phyloP scores from a whole-genome alignment of 2,797 vertebrate genomes.

The Channa striata region DNA sequence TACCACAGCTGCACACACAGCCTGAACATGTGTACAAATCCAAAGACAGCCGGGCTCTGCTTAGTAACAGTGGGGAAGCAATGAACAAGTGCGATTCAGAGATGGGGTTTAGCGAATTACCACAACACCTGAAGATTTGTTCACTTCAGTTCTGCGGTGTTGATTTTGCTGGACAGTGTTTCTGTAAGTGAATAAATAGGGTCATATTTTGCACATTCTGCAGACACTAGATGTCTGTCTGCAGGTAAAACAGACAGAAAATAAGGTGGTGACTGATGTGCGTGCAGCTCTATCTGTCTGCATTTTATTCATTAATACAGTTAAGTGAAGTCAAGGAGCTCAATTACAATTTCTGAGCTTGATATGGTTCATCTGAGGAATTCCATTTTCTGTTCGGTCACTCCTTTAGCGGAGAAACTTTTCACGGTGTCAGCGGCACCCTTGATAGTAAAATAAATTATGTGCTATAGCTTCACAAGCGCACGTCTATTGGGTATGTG shows the following conservation, averaged over 20 bases:
- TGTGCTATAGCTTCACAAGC: conserved; percentile 29
- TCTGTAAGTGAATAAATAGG: conserved; percentile 17
- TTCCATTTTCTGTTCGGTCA: conserved; percentile 50
- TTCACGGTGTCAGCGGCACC: conserved; percentile 25
- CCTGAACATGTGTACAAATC: no score
- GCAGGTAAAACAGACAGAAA: conserved; percentile 40
- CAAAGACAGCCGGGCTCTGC: no score
- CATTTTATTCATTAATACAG: conserved; percentile 52
- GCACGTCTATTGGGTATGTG: conserved; percentile 33
- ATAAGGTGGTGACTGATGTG: conserved; percentile 44
- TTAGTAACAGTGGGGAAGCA: no score
- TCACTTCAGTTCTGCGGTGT: background rate
- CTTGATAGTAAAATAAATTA: conserved; percentile 53
- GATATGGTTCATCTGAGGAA: conserved; percentile 38
- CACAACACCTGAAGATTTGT: background rate
- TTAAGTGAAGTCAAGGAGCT: conserved; percentile 42
- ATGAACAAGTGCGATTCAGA: no score
- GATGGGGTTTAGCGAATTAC: no score
- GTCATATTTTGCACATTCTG: conserved; percentile 25
- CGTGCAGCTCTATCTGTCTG: conserved; percentile 12
- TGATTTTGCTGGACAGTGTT: background rate
- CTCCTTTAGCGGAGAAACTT: conserved; percentile 39
- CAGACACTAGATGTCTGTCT: conserved; percentile 29
- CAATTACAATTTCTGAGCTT: conserved; percentile 30
- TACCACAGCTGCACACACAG: no score